Base-by-base conservation (phyloP, 37 sponge, comb jelly and placozoan species). In the Cliona cf. orientalis region DNA sequence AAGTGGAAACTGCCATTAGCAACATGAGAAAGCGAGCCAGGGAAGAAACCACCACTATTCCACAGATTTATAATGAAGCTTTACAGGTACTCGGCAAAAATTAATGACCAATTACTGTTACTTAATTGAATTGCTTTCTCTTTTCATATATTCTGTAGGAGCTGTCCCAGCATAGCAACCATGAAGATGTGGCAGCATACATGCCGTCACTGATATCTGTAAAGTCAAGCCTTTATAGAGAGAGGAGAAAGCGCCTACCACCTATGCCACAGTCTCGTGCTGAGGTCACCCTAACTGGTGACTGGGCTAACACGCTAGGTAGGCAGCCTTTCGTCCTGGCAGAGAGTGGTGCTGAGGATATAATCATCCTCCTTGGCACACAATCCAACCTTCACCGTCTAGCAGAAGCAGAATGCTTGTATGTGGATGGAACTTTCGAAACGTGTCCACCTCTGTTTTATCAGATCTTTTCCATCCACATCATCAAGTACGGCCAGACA, bases 381-480 rank as follows among this genome's bases (percentile, higher is more conserved):
- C 32, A 72, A 19, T 44, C 53, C 45, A 72, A 72, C 55, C 53
- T 72, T 31, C 46, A 44, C 4, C 42, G 22, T 23, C 45, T 72
- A n/a, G 53, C 56, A 14, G 74, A 72, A 43, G 74, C 74, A 21
- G 74, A 72, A 19, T 5, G 21, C 14, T 25, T 40, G 26, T 72
- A 72, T 56, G 12, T 76, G 41, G 78, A 55, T 60, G 78, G 78
- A 11, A 74, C 75, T 26, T 74, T 74, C 31, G 21, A 74, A 22
- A 26, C 55, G 5, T 45, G 25, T 22, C 75, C 78, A 32, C 55
- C 23, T 23, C 78, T 76, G 22, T 76, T 76, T 63, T 35, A 61
- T 12, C 78, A 76, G 41, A 31, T 76, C 1, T 61, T 61, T 23
- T 42, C 79, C 12, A 78, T 78, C 44, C 79, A 78, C 29, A 46